phyloP scores from a whole-genome alignment of 2,113 vertebrate species.

The Geococcyx californianus region DNA sequence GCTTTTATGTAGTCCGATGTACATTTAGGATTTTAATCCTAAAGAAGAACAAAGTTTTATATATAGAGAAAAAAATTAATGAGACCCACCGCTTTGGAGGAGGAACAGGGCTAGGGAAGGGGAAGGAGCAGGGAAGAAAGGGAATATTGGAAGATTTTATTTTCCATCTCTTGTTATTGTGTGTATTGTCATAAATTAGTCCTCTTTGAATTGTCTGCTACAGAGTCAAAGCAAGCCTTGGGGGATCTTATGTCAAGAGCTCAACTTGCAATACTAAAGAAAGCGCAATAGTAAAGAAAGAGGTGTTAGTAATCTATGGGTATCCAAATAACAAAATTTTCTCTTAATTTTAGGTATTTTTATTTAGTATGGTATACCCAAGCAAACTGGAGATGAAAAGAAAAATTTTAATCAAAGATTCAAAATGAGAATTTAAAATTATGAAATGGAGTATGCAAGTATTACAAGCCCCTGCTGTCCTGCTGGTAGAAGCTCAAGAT shows the following conservation, averaged over 20 bases:
- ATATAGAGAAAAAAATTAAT: background rate
- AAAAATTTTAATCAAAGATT: background rate
- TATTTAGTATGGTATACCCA: background rate
- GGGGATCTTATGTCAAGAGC: background rate
- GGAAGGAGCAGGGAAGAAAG: background rate
- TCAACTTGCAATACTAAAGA: background rate
- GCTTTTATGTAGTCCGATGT: background rate
- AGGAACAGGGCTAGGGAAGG: rapidly evolving
- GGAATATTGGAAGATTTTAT: background rate
- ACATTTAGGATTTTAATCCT: background rate
- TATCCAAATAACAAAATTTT: background rate
- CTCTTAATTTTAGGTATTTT: background rate
- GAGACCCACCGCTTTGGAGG: background rate
- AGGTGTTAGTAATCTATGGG: background rate
- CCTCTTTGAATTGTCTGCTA: background rate
- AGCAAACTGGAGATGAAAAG: background rate
- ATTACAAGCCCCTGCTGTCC: background rate
- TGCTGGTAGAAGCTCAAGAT: no score
- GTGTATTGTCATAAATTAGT: background rate
- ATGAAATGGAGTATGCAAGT: background rate
- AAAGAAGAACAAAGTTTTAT: background rate
- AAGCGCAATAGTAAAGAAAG: background rate
- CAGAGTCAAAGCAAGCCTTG: background rate
- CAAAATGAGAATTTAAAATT: background rate
- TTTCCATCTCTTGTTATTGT: background rate